phyloP scores from a whole-genome alignment of 2,113 vertebrate species.

The Pungitius pungitius region DNA sequence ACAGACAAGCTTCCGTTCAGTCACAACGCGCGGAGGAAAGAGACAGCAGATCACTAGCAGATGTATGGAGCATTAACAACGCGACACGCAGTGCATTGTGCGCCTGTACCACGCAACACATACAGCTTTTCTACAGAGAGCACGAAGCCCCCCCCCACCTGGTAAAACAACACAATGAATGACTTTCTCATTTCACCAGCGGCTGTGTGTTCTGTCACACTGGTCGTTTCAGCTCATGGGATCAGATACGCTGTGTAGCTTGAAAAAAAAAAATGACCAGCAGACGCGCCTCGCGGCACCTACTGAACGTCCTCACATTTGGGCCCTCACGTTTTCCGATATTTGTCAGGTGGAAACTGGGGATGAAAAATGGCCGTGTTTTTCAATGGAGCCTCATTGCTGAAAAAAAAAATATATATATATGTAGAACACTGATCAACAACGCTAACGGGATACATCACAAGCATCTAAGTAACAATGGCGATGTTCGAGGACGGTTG shows the following conservation, averaged over 20 bases:
- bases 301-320: constrained; percentile 53
- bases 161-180: constrained; percentile 40
- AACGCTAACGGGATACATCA: constrained; percentile 11
- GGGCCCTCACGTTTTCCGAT: constrained; percentile 20
- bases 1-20: background rate
- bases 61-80: background rate
- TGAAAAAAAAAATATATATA: constrained; percentile 51
- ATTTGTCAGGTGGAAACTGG: constrained; percentile 65
- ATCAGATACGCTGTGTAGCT: constrained; percentile 58
- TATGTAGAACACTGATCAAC: constrained; percentile 44
- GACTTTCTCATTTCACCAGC: constrained; percentile 42
- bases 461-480: constrained; percentile 41
- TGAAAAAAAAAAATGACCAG: constrained; percentile 7
- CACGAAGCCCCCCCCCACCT: background rate
- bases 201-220: constrained; percentile 47
- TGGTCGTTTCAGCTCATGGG: constrained; percentile 45
- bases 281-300: constrained; percentile 39
- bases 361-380: constrained; percentile 60
- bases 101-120: background rate
- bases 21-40: background rate
- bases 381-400: constrained; percentile 41
- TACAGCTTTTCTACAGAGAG: background rate
- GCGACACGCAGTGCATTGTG: background rate
- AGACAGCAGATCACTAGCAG: background rate
- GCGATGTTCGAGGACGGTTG: background rate